Percentiles rank a stretch among this genome's conserved stretches.
These are phyloP conservation scores for Aphidoletes aphidimyza DNA, from an alignment of 2,888 invertebrate species.

Conservation along the genomic window DNA sequence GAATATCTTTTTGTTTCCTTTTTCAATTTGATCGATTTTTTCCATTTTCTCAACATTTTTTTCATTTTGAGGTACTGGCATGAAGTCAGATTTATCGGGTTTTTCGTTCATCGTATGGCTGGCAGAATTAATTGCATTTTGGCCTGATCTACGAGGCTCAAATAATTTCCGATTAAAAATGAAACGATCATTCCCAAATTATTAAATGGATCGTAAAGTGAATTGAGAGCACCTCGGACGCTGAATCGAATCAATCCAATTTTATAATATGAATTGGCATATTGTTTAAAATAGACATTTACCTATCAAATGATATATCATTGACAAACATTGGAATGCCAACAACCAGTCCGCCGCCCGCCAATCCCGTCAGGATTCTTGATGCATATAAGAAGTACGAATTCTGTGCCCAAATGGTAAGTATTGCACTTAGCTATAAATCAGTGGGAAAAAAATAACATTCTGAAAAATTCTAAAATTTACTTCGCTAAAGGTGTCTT, in stretches of 20 bases:
- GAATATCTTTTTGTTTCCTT: background rate
- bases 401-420: constrained; percentile 57
- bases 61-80: background rate
- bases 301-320: constrained; percentile 64
- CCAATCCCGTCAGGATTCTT: constrained; percentile 62
- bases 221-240: background rate
- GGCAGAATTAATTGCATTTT: background rate
- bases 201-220: background rate
- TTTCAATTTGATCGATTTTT: too few species aligned
- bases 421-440: background rate
- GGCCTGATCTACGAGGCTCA: background rate
- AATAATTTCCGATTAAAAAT: background rate
- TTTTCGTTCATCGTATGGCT: background rate
- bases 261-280: too few species aligned
- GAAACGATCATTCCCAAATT: background rate
- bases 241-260: background rate
- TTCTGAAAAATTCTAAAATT: background rate
- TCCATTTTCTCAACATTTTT: background rate
- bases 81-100: background rate
- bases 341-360: constrained; percentile 62
- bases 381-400: constrained; percentile 61
- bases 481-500: background rate
- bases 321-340: constrained; percentile 63
- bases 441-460: background rate
- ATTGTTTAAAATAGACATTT: too few species aligned